Percentiles rank a stretch among this genome's conserved stretches.
These are phyloP conservation scores for Rhinophrynus dorsalis DNA, from an alignment of 2,797 vertebrate species.

Conservation along the genomic window DNA sequence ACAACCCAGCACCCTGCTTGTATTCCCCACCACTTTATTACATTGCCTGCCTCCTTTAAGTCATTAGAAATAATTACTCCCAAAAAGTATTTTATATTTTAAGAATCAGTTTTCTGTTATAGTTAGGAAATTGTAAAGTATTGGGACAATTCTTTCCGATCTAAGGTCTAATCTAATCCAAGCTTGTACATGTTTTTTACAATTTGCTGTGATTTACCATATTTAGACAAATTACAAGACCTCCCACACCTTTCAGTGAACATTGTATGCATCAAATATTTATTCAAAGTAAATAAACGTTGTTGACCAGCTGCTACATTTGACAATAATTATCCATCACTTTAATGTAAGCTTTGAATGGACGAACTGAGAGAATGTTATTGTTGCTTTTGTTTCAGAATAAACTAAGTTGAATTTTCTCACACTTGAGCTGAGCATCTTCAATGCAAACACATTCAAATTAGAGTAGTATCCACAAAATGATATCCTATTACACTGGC, in stretches of 20 bases:
- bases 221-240: conserved; percentile 30
- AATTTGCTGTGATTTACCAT: conserved; percentile 27
- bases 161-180: not conserved
- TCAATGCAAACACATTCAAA: not conserved
- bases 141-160: not conserved
- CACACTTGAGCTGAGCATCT: conserved; percentile 8
- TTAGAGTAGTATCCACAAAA: too few species aligned
- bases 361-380: conserved; percentile 36
- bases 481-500: too few species aligned
- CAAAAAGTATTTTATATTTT: too few species aligned
- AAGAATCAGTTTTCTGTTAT: too few species aligned
- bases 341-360: conserved; percentile 53
- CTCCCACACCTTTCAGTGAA: conserved; percentile 24
- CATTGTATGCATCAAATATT: conserved; percentile 12
- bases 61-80: too few species aligned
- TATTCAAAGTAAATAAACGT: conserved; percentile 46
- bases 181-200: not conserved
- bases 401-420: conserved; percentile 15
- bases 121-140: conserved; percentile 1
- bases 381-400: conserved; percentile 12
- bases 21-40: too few species aligned
- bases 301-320: conserved; percentile 54
- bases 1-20: too few species aligned
- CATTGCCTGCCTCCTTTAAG: too few species aligned
- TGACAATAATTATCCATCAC: conserved; percentile 55